These are phyloP conservation scores for Cephus rjabovi DNA, from an alignment of 2,888 invertebrate species.

Conservation along the genomic window DNA sequence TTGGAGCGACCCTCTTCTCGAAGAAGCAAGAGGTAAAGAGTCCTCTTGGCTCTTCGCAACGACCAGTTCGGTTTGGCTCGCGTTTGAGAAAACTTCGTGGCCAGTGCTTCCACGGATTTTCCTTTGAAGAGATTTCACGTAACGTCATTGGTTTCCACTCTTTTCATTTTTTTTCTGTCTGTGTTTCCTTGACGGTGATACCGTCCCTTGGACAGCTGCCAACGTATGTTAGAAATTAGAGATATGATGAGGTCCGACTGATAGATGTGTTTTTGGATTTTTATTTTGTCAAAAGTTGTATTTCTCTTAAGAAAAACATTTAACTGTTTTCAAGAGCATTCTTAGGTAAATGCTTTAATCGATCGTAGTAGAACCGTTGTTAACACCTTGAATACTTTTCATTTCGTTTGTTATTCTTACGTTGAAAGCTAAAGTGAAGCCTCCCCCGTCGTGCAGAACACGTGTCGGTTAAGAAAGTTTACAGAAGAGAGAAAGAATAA, in stretches of 20 bases:
- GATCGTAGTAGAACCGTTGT: background rate
- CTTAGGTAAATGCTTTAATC: background rate
- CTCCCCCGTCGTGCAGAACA: background rate
- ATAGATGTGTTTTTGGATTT: background rate
- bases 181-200: background rate
- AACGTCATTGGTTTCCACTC: background rate
- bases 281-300: background rate
- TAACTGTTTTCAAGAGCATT: background rate
- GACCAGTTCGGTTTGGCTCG: conserved; percentile 39
- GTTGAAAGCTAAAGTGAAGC: background rate
- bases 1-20: conserved; percentile 29
- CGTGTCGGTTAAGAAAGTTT: background rate
- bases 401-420: background rate
- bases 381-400: background rate
- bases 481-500: background rate
- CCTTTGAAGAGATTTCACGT: background rate
- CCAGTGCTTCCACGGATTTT: background rate
- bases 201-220: background rate
- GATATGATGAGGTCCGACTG: background rate
- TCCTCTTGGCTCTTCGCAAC: conserved; percentile 21
- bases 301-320: background rate
- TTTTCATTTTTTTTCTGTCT: background rate
- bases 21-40: background rate
- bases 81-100: conserved; percentile 26
- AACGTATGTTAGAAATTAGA: background rate